Base-by-base conservation (phyloP, 2,797 vertebrate species). In the Manis pentadactyla region DNA sequence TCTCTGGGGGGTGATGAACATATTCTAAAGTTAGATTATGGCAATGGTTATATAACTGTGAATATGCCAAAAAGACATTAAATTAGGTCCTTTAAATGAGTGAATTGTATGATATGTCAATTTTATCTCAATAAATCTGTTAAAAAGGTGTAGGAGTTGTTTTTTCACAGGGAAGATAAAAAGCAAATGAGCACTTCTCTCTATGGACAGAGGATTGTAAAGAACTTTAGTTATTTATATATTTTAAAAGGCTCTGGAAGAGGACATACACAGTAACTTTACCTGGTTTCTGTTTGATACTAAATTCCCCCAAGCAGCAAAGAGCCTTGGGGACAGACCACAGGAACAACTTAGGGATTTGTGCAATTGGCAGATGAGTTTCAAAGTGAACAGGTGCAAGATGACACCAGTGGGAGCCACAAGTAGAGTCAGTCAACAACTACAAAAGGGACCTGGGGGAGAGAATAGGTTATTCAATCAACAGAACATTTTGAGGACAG, bases 11-110 rank as follows among this genome's bases (percentile, higher is more conserved):
- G 53, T 87, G 53, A 83, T 71, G 21, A 96, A 84, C 92, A 86
- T 34, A 9, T 90, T 73, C 79, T 93, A 95, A 90, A 93, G 59
- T 86, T 63, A 83, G 63, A 74, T 46, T 83, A 90, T 64, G 37
- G 11, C 25, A 25, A 75, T 59, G 14, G 71, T 21, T 81, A n/a
- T 5, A 82, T 34, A 94, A 69, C 31, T 84, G 68, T 86, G 71
- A 95, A 61, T 39, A 87, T 77, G 87, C 5, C 63, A 73, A 85
- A 95, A 85, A 95, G 75, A 29, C 59, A 92, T 0, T 57, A 37
- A 77, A 42, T 71, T 83, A 68, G 31, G 4, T 53, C 81, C 21
- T 73, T 85, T 78, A 94, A 93, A 78, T n/a, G 46, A 29, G 7
- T 46, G 21, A 93, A 61, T 21, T 51, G 19, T 61, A 42, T 49